These are phyloP conservation scores for Epinephelus coioides DNA, from an alignment of 2,797 vertebrate genomes.

Conservation along the genomic window DNA sequence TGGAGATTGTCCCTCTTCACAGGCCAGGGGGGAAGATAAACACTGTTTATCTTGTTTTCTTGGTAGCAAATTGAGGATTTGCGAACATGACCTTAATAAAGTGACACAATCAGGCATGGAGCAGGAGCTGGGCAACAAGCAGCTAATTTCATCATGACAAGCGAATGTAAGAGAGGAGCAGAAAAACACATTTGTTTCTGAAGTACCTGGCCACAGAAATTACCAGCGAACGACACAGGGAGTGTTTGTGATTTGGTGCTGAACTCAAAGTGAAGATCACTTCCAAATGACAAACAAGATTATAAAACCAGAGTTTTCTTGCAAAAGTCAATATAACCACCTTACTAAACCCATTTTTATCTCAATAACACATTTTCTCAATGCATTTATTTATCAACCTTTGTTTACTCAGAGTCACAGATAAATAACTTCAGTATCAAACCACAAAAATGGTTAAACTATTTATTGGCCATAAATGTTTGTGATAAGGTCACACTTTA, in stretches of 20 bases:
- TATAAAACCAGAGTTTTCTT: neutral
- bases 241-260: neutral
- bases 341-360: neutral
- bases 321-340: too few species aligned
- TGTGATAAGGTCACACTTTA: neutral
- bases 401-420: neutral
- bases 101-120: constrained; percentile 39
- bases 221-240: neutral
- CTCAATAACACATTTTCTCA: neutral
- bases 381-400: neutral
- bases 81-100: constrained; percentile 55
- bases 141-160: constrained; percentile 52
- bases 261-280: neutral
- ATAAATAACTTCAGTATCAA: neutral
- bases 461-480: neutral
- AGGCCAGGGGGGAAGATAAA: constrained; percentile 29
- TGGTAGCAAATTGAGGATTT: constrained; percentile 62
- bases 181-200: constrained; percentile 42
- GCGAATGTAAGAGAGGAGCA: constrained; percentile 30
- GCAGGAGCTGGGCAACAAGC: constrained; percentile 34
- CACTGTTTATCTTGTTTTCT: constrained; percentile 58
- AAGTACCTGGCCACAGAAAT: constrained; percentile 14
- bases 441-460: neutral
- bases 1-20: constrained; percentile 40
- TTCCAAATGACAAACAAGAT: neutral